phyloP scores from a whole-genome alignment of 2,113 vertebrate genomes.

The Colinus virginianus region DNA sequence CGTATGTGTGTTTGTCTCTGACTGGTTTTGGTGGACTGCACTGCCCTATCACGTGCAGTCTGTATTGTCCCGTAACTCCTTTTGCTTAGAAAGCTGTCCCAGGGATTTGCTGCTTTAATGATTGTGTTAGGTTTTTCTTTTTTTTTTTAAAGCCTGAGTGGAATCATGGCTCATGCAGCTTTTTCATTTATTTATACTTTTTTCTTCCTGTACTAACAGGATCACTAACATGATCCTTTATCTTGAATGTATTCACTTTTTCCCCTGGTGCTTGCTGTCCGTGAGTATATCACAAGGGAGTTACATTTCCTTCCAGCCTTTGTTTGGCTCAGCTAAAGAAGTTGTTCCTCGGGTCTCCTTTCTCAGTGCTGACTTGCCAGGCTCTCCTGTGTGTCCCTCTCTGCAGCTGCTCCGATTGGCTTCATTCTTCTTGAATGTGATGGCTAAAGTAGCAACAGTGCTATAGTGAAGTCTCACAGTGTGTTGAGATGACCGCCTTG shows the following conservation, averaged over 20 bases:
- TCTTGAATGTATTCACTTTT: conserved; percentile 4
- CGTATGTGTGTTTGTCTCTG: accelerated
- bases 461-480: not conserved
- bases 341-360: not conserved
- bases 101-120: not conserved
- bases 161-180: not conserved
- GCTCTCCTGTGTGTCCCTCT: not conserved
- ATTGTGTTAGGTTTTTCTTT: not conserved
- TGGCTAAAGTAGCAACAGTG: not conserved
- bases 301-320: conserved; percentile 34
- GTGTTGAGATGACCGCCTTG: not conserved
- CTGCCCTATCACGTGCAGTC: not conserved
- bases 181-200: not conserved
- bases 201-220: not conserved
- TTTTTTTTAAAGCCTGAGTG: not conserved
- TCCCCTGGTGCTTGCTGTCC: not conserved
- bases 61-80: not conserved
- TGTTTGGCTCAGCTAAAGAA: not conserved
- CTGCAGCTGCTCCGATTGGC: not conserved
- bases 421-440: not conserved
- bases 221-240: not conserved
- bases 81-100: conserved; percentile 4
- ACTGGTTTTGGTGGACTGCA: not conserved
- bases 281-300: not conserved
- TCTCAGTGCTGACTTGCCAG: not conserved